Evolutionary conservation across 2,797 vertebrate genomes (phyloP), one percentile per base, ranked within the genome.

Genomic region (Poecilia gillii): DNA sequence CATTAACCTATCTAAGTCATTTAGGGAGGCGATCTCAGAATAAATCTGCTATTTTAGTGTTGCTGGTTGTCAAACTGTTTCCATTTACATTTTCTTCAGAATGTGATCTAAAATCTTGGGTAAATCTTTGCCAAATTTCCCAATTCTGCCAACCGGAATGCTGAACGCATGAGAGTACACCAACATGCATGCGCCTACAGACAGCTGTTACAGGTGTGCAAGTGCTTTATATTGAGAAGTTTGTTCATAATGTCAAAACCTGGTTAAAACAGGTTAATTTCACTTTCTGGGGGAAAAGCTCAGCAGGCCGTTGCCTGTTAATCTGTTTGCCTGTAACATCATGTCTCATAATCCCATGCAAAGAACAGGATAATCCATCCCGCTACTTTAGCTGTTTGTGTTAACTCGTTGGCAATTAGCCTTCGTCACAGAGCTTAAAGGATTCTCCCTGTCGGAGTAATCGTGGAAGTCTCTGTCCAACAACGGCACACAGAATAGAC

Each of bases 251-350:
- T n/a, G 78, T 80, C 0, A 53, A 87, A 81, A 75, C 28, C 75
- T 51, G 41, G 66, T 80, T 87, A 85, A 51, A 90, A 87, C 77
- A 87, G 84, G 86, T 85, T 94, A 90, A 94, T 94, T 90, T 86
- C 59, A 83, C 45, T 84, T 84, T 73, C 73, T 82, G 77, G 83
- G 83, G 77, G 75, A 84, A 75, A 78, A 74, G 62, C 45, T 39
- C 80, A 84, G 88, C 81, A 72, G 77, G 80, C 87, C 55, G 80
- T 85, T 85, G 71, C 28, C 71, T 46, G 73, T 62, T 95, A 92
- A 95, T 94, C 93, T 93, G 80, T 78, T 77, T 85, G 77, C 72
- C 82, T 84, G 75, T 81, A 83, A 84, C 82, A 78, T 84, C 92
- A 88, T 91, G 31, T 78, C 85, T 72, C 76, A 81, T 93, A 92